Conservation (phyloP, 2,113 vertebrate species). For the Grus americana region DNA sequence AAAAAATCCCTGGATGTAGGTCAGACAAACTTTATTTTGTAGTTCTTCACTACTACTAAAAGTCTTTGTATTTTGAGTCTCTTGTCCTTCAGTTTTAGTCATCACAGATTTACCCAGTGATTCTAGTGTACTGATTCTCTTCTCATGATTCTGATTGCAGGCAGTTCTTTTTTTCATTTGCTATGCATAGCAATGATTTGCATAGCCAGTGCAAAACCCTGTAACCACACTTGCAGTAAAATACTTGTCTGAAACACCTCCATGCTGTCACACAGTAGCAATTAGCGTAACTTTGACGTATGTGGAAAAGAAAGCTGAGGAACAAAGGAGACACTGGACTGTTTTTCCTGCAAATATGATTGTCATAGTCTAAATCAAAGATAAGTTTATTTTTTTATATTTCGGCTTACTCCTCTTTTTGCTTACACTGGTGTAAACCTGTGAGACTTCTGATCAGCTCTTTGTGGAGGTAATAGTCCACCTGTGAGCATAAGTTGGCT, state of each 20-base stretch:
- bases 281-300: not conserved
- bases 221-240: not conserved
- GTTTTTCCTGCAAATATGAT: not conserved
- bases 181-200: not conserved
- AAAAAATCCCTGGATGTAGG: not conserved
- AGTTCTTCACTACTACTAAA: not conserved
- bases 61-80: not conserved
- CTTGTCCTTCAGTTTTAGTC: not conserved
- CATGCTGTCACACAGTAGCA: not conserved
- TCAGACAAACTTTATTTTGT: not conserved
- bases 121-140: not conserved
- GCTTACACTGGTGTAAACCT: not conserved
- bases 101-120: not conserved
- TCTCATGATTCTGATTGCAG: not conserved
- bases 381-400: not conserved
- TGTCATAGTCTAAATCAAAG: not conserved
- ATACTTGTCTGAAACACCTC: not conserved
- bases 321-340: not conserved
- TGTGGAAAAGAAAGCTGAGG: not conserved
- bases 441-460: not conserved
- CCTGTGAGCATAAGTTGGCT: not conserved
- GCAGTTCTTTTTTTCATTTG: not conserved
- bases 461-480: not conserved
- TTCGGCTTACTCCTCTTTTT: not conserved
- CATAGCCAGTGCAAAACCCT: not conserved